Percentiles rank a stretch among this genome's conserved stretches.
These are phyloP conservation scores for Psittacula echo DNA, from an alignment of 2,797 vertebrate genomes.

Conservation along the genomic window DNA sequence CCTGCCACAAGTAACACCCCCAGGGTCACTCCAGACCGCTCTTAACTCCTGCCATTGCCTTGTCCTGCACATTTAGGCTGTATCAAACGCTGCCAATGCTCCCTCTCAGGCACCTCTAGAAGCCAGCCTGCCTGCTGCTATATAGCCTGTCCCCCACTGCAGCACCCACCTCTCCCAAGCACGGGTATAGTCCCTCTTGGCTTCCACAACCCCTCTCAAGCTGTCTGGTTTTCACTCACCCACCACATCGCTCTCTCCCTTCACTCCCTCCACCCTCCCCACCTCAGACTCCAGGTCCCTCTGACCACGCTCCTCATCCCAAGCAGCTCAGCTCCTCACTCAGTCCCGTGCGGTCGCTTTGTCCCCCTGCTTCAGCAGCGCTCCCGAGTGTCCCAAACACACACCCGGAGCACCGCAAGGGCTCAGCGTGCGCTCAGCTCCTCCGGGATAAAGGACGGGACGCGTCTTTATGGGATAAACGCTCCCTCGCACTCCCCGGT, in stretches of 20 bases:
- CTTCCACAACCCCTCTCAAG: not conserved
- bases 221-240: accelerated
- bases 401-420: not conserved
- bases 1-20: not conserved
- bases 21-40: not conserved
- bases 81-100: not conserved
- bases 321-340: not conserved
- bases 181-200: not conserved
- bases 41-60: not conserved
- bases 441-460: accelerated
- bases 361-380: not conserved
- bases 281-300: not conserved
- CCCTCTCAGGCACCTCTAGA: not conserved
- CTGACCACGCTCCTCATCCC: not conserved
- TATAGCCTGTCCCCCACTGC: not conserved
- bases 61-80: not conserved
- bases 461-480: not conserved
- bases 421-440: not conserved
- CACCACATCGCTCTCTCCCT: not conserved
- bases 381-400: not conserved
- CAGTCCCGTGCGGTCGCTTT: accelerated
- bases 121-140: not conserved
- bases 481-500: not conserved
- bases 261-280: not conserved
- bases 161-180: not conserved